Evolutionary conservation across 2,113 vertebrate species (phyloP).

Genomic region (Saguinus imperator): DNA sequence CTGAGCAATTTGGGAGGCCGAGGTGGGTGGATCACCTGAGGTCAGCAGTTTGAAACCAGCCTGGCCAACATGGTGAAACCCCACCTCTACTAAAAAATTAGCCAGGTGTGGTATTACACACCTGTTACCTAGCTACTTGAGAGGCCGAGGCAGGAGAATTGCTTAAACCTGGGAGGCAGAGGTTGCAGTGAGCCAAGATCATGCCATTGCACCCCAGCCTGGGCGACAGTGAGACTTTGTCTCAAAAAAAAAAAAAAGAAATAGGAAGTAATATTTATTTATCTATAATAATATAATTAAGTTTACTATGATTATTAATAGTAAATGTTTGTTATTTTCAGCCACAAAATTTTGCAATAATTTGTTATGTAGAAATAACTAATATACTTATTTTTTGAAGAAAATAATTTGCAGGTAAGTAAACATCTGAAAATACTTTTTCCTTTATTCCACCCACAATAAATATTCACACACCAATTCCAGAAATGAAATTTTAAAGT

Average conservation of each 20-base stretch:
- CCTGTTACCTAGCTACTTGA: too few species aligned
- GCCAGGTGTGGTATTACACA: too few species aligned
- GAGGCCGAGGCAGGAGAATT: too few species aligned
- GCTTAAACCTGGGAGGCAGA: too few species aligned
- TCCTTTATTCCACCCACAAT: not conserved
- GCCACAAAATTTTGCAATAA: not conserved
- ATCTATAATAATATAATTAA: not conserved
- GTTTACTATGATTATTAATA: not conserved
- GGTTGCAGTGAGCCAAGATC: too few species aligned
- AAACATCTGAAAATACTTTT: slow-evolving; percentile 12
- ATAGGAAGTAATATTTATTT: not conserved
- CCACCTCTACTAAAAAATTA: too few species aligned
- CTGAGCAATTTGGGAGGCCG: too few species aligned
- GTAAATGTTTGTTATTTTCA: slow-evolving; percentile 1
- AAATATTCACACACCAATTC: not conserved
- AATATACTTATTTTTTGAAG: not conserved
- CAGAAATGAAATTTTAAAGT: slow-evolving; percentile 11
- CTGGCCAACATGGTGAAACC: too few species aligned
- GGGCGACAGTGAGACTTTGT: too few species aligned
- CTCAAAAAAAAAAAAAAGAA: not conserved
- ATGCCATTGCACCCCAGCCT: too few species aligned
- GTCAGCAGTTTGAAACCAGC: too few species aligned
- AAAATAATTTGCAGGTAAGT: not conserved
- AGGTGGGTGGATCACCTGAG: too few species aligned
- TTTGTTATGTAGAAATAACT: slow-evolving; percentile 43